Evolutionary conservation across 2,113 vertebrate genomes (phyloP).

Genomic region (Myiagra hebetior): DNA sequence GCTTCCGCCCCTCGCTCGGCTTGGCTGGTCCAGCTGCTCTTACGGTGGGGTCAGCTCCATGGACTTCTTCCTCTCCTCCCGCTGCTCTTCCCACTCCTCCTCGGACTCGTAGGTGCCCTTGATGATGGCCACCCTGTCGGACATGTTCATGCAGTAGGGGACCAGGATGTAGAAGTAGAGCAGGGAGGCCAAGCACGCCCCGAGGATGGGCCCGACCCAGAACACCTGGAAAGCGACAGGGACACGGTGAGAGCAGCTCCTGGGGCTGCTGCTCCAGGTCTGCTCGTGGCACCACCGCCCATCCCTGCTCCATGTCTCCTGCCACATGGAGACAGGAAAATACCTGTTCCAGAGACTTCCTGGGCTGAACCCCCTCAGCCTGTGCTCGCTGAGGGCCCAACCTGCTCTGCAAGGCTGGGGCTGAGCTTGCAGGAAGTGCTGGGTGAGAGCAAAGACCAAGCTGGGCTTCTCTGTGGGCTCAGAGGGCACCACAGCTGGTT

Average conservation of each 20-base stretch:
- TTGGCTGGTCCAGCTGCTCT: neutral
- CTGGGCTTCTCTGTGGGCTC: neutral
- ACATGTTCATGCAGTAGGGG: slow-evolving; percentile 73
- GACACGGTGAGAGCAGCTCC: neutral
- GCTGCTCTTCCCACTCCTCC: slow-evolving; percentile 78
- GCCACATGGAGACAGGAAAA: rapidly evolving
- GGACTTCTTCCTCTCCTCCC: slow-evolving; percentile 73
- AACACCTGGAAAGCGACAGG: slow-evolving; percentile 71
- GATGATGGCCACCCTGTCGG: slow-evolving; percentile 73
- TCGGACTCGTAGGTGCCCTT: slow-evolving; percentile 77
- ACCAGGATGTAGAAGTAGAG: slow-evolving; percentile 81
- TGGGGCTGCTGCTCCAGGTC: neutral
- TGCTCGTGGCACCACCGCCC: rapidly evolving
- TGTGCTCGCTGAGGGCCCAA: neutral
- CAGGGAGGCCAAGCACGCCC: slow-evolving; percentile 73
- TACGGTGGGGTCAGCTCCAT: slow-evolving; percentile 74
- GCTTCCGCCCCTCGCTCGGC: neutral
- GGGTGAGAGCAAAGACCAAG: neutral
- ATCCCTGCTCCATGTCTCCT: neutral
- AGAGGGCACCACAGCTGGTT: neutral
- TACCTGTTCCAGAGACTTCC: rapidly evolving
- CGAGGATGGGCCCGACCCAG: slow-evolving; percentile 80
- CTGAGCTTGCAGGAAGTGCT: neutral
- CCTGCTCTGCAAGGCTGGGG: neutral
- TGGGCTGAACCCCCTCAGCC: neutral